These are phyloP conservation scores for Ectemnius continuus DNA, from an alignment of 2,888 invertebrate species.

Conservation along the genomic window DNA sequence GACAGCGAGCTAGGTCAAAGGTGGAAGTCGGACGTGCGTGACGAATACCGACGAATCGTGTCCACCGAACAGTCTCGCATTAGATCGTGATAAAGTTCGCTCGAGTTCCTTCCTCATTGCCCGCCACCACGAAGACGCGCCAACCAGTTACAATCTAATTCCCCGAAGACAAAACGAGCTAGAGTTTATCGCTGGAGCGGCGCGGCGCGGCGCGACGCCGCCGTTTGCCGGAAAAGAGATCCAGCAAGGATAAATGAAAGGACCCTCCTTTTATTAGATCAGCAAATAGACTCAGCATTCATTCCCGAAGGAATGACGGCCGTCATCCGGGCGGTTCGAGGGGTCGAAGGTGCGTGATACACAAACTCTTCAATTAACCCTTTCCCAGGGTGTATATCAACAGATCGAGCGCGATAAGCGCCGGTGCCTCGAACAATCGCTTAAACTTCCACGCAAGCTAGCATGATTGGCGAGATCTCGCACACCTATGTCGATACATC, in stretches of 20 bases:
- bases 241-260: no score
- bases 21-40: constrained; percentile 38
- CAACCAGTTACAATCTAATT: no score
- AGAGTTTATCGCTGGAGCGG: no score
- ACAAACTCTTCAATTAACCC: constrained; percentile 72
- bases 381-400: constrained; percentile 55
- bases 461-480: constrained; percentile 60
- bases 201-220: no score
- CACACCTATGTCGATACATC: constrained; percentile 3
- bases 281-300: constrained; percentile 6
- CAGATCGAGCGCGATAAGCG: constrained; percentile 55
- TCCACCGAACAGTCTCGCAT: no score
- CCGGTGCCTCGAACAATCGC: constrained; percentile 58
- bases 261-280: no score
- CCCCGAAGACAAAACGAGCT: no score
- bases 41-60: constrained; percentile 22
- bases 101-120: no score
- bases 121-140: no score
- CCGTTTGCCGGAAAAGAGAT: no score
- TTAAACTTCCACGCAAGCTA: constrained; percentile 59
- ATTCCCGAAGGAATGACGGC: constrained; percentile 54
- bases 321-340: constrained; percentile 65
- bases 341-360: constrained; percentile 67
- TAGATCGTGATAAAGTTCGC: no score
- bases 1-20: constrained; percentile 36